Conservation (phyloP, 1,140 invertebrate genomes). For the Aphaenogaster rudis region DNA sequence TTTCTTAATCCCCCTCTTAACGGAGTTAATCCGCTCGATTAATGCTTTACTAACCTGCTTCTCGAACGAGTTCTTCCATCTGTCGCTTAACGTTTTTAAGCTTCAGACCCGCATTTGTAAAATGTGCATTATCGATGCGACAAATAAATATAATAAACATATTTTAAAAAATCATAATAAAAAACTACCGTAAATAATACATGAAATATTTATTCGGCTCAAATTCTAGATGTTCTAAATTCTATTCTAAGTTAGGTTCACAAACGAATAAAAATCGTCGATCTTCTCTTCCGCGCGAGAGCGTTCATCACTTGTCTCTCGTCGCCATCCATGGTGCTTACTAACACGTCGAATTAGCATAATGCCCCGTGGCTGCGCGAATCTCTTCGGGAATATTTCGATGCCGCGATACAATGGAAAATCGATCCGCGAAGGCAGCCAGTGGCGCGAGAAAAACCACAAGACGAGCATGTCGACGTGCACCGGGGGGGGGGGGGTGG, state of each 20-base stretch:
- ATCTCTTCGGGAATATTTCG: slow-evolving; percentile 69
- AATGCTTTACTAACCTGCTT: slow-evolving; percentile 68
- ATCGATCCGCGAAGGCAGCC: slow-evolving; percentile 70
- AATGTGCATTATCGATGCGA: not conserved
- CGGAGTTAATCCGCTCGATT: slow-evolving; percentile 77
- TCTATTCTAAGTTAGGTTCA: not conserved
- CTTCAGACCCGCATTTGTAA: not conserved
- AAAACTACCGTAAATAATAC: not conserved
- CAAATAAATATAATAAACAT: not conserved
- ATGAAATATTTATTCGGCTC: not conserved
- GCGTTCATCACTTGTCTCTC: slow-evolving; percentile 66
- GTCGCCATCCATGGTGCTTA: slow-evolving; percentile 48
- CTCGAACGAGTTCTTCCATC: slow-evolving; percentile 10
- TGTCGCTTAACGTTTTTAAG: slow-evolving; percentile 22
- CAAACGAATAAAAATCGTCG: not conserved
- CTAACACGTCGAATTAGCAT: slow-evolving; percentile 79
- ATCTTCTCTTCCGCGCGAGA: not conserved
- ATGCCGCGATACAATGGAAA: slow-evolving; percentile 75
- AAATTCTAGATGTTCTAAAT: not conserved
- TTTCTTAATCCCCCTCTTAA: slow-evolving; percentile 79
- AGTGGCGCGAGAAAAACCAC: slow-evolving; percentile 61
- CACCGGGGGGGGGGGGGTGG: not conserved
- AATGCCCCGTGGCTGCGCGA: slow-evolving; percentile 67
- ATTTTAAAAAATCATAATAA: not conserved
- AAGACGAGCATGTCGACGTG: slow-evolving; percentile 64